Evolutionary conservation across 2,797 vertebrate species (phyloP).

Genomic region (Coregonus ussuriensis): DNA sequence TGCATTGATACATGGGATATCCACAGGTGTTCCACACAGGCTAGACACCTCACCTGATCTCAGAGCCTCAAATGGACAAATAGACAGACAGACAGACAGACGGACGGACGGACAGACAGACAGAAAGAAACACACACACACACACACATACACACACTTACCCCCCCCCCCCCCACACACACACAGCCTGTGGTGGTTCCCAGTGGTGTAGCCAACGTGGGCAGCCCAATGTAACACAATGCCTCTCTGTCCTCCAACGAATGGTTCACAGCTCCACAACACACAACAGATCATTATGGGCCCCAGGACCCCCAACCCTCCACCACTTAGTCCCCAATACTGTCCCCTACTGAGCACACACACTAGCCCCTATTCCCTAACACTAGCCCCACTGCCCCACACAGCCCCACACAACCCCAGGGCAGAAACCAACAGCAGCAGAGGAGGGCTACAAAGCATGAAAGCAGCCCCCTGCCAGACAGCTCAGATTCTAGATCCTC

Average conservation of each 20-base stretch:
- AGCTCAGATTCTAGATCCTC: constrained; percentile 42
- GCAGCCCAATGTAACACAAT: constrained; percentile 65
- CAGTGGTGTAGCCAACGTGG: constrained; percentile 40
- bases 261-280: constrained; percentile 67
- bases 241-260: constrained; percentile 58
- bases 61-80: neutral
- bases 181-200: constrained; percentile 62
- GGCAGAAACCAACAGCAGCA: constrained; percentile 46
- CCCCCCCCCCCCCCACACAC: constrained; percentile 27
- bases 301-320: constrained; percentile 56
- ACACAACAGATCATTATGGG: constrained; percentile 75
- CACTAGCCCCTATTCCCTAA: constrained; percentile 59
- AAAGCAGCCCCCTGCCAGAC: constrained; percentile 53
- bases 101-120: constrained; percentile 22
- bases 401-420: constrained; percentile 37
- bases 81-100: neutral
- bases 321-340: constrained; percentile 66
- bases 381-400: constrained; percentile 34
- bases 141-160: constrained; percentile 22
- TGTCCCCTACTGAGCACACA: constrained; percentile 71
- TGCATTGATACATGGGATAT: neutral
- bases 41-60: neutral
- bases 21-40: neutral
- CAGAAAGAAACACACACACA: neutral
- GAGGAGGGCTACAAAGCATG: constrained; percentile 20